Evolutionary conservation across 2,888 invertebrate species (phyloP).

Genomic region (Cabera pusaria): DNA sequence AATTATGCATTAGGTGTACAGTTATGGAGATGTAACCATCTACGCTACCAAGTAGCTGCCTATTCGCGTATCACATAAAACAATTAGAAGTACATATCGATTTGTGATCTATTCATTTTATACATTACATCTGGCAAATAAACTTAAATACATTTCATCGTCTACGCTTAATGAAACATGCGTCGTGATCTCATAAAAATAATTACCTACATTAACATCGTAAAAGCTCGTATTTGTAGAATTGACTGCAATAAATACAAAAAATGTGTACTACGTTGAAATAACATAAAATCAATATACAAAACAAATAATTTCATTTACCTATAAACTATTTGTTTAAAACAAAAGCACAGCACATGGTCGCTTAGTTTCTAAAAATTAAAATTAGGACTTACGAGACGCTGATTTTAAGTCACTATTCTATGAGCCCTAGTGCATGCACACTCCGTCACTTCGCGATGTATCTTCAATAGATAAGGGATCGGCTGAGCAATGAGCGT

Average conservation of each 20-base stretch:
- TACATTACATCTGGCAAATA: slow-evolving; percentile 67
- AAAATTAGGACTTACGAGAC: slow-evolving; percentile 72
- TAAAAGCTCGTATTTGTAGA: slow-evolving; percentile 70
- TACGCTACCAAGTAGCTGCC: slow-evolving; percentile 75
- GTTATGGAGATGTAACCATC: slow-evolving; percentile 70
- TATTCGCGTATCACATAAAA: slow-evolving; percentile 65
- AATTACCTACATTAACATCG: slow-evolving; percentile 56
- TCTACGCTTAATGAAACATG: slow-evolving; percentile 63
- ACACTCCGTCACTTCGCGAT: slow-evolving; percentile 45
- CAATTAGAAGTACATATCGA: slow-evolving; percentile 64
- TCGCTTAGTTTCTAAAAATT: slow-evolving; percentile 77
- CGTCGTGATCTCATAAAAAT: slow-evolving; percentile 54
- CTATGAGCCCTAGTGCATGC: slow-evolving; percentile 77
- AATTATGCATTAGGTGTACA: slow-evolving; percentile 71
- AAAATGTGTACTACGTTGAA: slow-evolving; percentile 55
- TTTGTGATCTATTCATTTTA: slow-evolving; percentile 70
- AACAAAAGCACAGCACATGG: slow-evolving; percentile 83
- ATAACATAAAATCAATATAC: slow-evolving; percentile 47
- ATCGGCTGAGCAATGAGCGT: slow-evolving; percentile 10
- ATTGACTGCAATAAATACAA: slow-evolving; percentile 78
- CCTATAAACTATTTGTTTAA: slow-evolving; percentile 77
- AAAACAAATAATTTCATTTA: slow-evolving; percentile 75
- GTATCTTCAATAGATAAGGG: slow-evolving; percentile 26
- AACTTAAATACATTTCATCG: slow-evolving; percentile 50
- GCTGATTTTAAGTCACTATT: slow-evolving; percentile 65